Evolutionary conservation across 2,888 invertebrate species (phyloP), one percentile per base, ranked within the genome.

Genomic region (Limnephilus auricula): DNA sequence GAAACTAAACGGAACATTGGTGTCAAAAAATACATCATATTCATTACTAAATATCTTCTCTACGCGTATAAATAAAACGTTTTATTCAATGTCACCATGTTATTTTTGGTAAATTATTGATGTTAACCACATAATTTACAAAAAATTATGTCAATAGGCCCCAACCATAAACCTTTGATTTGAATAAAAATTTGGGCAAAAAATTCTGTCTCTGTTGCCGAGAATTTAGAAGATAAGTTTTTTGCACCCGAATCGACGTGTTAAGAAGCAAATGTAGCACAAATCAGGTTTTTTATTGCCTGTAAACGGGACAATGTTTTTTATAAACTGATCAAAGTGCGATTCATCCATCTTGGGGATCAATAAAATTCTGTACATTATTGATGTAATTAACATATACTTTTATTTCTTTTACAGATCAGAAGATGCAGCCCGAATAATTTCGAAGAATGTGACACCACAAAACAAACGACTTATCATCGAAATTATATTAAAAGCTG

Each of bases 401-500:
- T 30, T 79, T 31, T 82, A 9, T 82, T 82, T 82, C 31, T 82
- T 13, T 82, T 82, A 10, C 82, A 82, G 82, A 82, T 82, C 82
- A n/a, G 32, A 82, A 82, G 32, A 34, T 82, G 82, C 25, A 37
- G 82, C 9, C 18, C 18, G 18, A 32, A 32, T 25, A 32, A 32
- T 82, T 15, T 15, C 34, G 9, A 34, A 82, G 82, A 82, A 82
- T 37, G 82, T 82, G 10, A 82, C 18, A 82, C 34, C 34, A 25
- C 34, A 82, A 82, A 34, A 31, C 34, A 9, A 82, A 37, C 32
- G 18, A 32, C n/a, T 31, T 1, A 82, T 34, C 82, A 34, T 37
- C 25, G 25, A 65, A 25, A 65, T 50, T 50, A 50, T 50, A 50
- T 50, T 50, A 15, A 50, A 15, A 50, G 9, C n/a, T 65, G 65